Evolutionary conservation across 2,113 vertebrate species (phyloP), one percentile per base, ranked within the genome.

Genomic region (Oenanthe oenanthe): DNA sequence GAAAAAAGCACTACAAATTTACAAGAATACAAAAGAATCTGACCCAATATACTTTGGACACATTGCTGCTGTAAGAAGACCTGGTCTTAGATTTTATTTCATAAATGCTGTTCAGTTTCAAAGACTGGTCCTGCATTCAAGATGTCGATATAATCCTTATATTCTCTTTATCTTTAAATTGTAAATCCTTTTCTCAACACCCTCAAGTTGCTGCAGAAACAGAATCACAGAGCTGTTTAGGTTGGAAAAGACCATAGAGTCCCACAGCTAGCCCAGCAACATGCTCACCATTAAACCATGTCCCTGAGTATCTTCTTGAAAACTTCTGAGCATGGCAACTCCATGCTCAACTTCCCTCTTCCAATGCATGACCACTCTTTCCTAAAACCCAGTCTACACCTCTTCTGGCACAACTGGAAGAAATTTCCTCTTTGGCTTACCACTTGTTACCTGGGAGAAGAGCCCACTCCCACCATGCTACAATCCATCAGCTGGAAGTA

Each of bases 271-370:
- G 26, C 25, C 32, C 57, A 78, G 47, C 6, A 48, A 11, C 0
- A 0, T 21, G 74, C 43, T 63, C 36, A 48, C 50, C 50, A 31
- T 17, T 17, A 26, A 48, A 48, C 42, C 34, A 72, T 2, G 6
- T 8, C 15, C 16, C 28, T 0, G 0, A 16, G 12, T 36, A 4
- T 50, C 56, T 42, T 8, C 57, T 25, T 15, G 32, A 51, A 79
- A 62, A 34, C 12, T 63, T 31, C 9, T 22, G 20, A 38, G 13
- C 17, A 34, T 25, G 16, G 29, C 9, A 56, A 50, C 26, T 48
- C 31, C 17, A 62, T 19, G 6, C 42, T 45, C 43, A 45, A 45
- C 11, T 57, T 42, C 25, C 25, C 75, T 31, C 13, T 15, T 56
- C 31, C 21, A 57, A 32, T 28, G 20, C 34, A 40, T 19, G 17